These are phyloP conservation scores for Meda fulgida DNA, from an alignment of 2,797 vertebrate species.

Conservation along the genomic window DNA sequence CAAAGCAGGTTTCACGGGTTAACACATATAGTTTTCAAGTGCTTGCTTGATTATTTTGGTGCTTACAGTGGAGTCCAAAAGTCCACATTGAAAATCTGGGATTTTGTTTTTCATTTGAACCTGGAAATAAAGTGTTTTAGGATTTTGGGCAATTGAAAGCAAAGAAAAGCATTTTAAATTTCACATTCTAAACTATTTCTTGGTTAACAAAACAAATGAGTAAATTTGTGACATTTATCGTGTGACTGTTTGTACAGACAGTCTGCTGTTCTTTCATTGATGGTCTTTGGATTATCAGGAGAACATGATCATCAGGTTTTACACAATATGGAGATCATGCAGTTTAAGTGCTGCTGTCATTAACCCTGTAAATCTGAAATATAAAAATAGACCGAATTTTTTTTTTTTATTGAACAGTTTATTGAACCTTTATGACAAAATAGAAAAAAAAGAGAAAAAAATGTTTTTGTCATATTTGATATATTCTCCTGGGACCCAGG, in stretches of 20 bases:
- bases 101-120: neutral
- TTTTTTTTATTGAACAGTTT: neutral
- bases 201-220: neutral
- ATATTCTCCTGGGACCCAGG: too few species aligned
- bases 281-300: neutral
- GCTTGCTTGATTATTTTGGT: neutral
- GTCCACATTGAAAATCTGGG: slow-evolving; percentile 2
- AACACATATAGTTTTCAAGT: neutral
- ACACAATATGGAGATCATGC: neutral
- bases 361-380: neutral
- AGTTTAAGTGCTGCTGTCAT: neutral
- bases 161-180: neutral
- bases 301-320: neutral
- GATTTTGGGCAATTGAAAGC: neutral
- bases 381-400: neutral
- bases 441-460: too few species aligned
- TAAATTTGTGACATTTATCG: neutral
- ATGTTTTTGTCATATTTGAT: too few species aligned
- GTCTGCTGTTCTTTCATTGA: neutral
- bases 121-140: neutral
- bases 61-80: slow-evolving; percentile 2
- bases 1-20: neutral
- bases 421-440: neutral
- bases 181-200: neutral
- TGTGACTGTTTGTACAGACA: too few species aligned